Evolutionary conservation across 2,888 invertebrate genomes (phyloP).

Genomic region (Agrotis clavis): DNA sequence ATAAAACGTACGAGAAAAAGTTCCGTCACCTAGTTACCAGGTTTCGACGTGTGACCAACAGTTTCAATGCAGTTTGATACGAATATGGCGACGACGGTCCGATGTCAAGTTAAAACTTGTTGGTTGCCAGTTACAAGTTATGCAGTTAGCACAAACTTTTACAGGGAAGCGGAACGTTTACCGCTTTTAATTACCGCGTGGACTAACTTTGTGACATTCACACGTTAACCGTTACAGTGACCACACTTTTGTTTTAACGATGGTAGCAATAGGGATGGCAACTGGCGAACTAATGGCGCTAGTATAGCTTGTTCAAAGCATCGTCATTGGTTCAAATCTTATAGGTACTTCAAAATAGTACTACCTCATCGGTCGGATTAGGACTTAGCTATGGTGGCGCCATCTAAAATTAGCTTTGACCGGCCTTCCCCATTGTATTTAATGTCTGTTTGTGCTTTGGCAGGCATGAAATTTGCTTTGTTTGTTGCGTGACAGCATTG

Average conservation of each 20-base stretch:
- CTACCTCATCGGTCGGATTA: too few relatives aligned
- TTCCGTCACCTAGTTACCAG: slow-evolving; percentile 8
- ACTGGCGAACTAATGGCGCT: too few relatives aligned
- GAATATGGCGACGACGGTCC: not conserved
- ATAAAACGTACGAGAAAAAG: not conserved
- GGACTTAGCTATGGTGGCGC: too few relatives aligned
- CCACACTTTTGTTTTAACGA: not conserved
- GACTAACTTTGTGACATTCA: not conserved
- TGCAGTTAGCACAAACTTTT: slow-evolving; percentile 20
- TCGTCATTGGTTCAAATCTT: too few relatives aligned
- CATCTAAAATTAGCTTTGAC: too few relatives aligned
- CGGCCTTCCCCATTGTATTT: too few relatives aligned
- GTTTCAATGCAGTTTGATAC: slow-evolving; percentile 28
- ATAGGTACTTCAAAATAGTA: too few relatives aligned
- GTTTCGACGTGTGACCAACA: slow-evolving; percentile 18
- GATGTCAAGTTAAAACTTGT: slow-evolving; percentile 42
- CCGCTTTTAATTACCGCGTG: slow-evolving; percentile 14
- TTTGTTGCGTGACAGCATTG: too few relatives aligned
- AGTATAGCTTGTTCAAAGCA: too few relatives aligned
- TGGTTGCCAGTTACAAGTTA: slow-evolving; percentile 24
- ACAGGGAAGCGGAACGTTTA: not conserved
- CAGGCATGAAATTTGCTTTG: too few relatives aligned
- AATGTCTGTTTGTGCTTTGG: not conserved
- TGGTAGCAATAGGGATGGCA: too few relatives aligned
- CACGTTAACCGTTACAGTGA: not conserved